phyloP scores from a whole-genome alignment of 2,888 invertebrate species.

The Timandra comae region DNA sequence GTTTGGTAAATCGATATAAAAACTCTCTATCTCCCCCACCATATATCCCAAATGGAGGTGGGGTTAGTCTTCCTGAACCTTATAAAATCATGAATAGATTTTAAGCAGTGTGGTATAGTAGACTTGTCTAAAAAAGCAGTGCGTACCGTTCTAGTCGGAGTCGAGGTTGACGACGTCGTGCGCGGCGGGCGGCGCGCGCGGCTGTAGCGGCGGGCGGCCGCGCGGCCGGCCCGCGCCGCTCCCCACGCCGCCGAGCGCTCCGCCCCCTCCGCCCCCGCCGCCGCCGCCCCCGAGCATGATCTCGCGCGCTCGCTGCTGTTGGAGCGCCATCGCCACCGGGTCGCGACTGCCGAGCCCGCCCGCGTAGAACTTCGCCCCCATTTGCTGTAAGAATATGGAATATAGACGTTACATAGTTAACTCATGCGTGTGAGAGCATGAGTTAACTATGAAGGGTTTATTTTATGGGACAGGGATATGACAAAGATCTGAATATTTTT shows the following conservation, averaged over 20 bases:
- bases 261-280: conserved; percentile 15
- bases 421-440: no score
- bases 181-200: conserved; percentile 27
- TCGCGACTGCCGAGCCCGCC: conserved; percentile 73
- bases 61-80: no score
- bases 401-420: no score
- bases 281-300: conserved; percentile 51
- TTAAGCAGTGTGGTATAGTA: no score
- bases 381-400: conserved; percentile 29
- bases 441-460: no score
- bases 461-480: no score
- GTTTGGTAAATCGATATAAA: no score
- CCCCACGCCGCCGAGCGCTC: background rate
- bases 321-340: conserved; percentile 69
- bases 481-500: no score
- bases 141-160: conserved; percentile 40
- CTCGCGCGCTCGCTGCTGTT: conserved; percentile 66
- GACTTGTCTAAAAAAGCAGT: no score
- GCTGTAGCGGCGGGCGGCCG: conserved; percentile 40
- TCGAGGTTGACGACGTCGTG: conserved; percentile 63
- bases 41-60: no score
- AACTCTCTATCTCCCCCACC: no score
- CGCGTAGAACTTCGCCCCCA: conserved; percentile 71
- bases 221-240: conserved; percentile 27
- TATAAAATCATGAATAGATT: no score